These are phyloP conservation scores for Cyprinodon variegatus DNA, from an alignment of 2,113 vertebrate species.

Conservation along the genomic window DNA sequence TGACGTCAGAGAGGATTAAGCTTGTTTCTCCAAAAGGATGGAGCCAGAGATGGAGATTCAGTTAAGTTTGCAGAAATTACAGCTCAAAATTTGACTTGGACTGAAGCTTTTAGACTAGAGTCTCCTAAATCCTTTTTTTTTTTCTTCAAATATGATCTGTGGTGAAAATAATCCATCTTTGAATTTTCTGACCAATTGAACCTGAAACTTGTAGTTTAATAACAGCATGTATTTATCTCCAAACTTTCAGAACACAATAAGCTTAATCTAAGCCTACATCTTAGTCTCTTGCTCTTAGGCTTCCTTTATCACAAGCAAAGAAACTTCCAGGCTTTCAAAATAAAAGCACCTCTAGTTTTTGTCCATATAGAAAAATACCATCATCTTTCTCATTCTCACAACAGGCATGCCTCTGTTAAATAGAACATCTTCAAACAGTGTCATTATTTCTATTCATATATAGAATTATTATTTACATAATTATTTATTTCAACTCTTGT, in stretches of 20 bases:
- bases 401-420: too few species aligned
- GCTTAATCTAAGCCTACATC: not conserved
- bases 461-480: too few species aligned
- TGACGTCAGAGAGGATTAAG: conserved; percentile 20
- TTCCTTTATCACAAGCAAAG: not conserved
- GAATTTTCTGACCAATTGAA: too few species aligned
- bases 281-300: not conserved
- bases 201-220: too few species aligned
- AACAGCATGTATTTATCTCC: not conserved
- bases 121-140: not conserved
- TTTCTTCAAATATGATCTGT: not conserved
- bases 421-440: too few species aligned
- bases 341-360: too few species aligned
- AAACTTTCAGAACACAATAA: not conserved
- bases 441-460: too few species aligned
- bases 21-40: not conserved
- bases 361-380: too few species aligned
- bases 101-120: not conserved
- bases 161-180: not conserved
- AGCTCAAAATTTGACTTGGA: too few species aligned
- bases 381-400: too few species aligned
- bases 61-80: not conserved
- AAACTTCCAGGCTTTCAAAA: too few species aligned
- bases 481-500: too few species aligned
- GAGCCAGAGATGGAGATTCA: not conserved